Evolutionary conservation across 2,888 invertebrate species (phyloP).

Genomic region (Nowickia ferox): DNA sequence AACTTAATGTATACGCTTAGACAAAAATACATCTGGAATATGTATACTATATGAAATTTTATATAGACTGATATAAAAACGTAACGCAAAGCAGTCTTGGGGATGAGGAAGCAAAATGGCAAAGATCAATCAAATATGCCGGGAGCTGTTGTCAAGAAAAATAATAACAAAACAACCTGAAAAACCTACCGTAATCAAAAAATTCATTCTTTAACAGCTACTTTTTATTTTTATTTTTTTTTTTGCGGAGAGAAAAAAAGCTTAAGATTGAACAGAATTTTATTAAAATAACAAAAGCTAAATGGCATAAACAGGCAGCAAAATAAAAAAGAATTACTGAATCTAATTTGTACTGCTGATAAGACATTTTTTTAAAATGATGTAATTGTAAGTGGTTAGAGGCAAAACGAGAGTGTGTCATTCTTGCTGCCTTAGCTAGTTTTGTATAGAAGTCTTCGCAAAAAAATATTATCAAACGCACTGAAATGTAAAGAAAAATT

Average conservation of each 20-base stretch:
- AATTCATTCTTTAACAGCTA: background rate
- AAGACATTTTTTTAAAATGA: background rate
- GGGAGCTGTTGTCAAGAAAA: conserved; percentile 9
- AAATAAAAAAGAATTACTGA: background rate
- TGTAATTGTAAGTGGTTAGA: background rate
- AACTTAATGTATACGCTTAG: background rate
- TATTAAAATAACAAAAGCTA: conserved; percentile 11
- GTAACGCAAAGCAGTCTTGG: background rate
- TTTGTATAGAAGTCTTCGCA: background rate
- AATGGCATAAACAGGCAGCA: background rate
- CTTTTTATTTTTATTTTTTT: background rate
- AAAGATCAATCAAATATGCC: conserved; percentile 61
- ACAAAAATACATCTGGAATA: background rate
- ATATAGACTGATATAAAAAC: background rate
- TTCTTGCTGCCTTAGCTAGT: background rate
- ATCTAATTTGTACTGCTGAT: background rate
- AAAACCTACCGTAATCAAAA: background rate
- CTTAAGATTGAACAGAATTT: background rate
- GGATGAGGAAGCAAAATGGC: conserved; percentile 15
- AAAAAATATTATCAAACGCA: background rate
- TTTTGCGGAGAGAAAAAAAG: background rate
- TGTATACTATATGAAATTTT: background rate
- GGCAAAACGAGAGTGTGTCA: background rate
- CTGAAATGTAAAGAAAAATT: background rate
- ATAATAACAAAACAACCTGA: background rate